Evolutionary conservation across 1,140 invertebrate species (phyloP), one percentile per base, ranked within the genome.

Genomic region (Calliopsis andreniformis): DNA sequence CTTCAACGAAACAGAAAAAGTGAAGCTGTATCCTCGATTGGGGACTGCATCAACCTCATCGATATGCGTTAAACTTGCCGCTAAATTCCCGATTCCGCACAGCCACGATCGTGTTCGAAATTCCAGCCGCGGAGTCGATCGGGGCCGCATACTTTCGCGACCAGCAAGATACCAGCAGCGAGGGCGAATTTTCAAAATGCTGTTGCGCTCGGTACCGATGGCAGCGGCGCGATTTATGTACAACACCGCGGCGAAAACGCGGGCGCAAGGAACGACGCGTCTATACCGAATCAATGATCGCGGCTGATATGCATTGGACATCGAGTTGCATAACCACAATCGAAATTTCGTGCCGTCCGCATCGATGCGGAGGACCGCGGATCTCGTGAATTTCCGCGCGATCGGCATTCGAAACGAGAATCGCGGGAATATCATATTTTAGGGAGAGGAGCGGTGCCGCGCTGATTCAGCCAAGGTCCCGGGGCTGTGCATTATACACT

Each of bases 251-350:
- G 32, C n/a, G n/a, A n/a, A n/a, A n/a, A n/a, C n/a, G n/a, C n/a
- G n/a, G n/a, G n/a, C n/a, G n/a, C 28, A 14, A 28, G 14, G 25
- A 53, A 78, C 61, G 43, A 39, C 47, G 75, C 53, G 42, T 73
- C 75, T 47, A 72, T 61, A 30, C n/a, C 30, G 61, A 73, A 78
- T 82, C 80, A 49, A 72, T 64, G 77, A 84, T 84, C 66, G 76
- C 53, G 25, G 53, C 30, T 25, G 76, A 83, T 82, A 67, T 61
- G 70, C 55, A 30, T 45, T 58, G 77, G 67, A 84, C 76, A 68
- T 76, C 67, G 70, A 83, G 80, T 72, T 72, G 77, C 76, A 82
- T 71, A 76, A 82, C 76, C 82, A 71, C 77, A 84, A 84, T 82
- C 80, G 71, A 79, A 82, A 84, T 82, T 84, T 84, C 72, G 58